Base-by-base conservation (phyloP, 2,113 vertebrate species). In the Datnioides undecimradiatus region DNA sequence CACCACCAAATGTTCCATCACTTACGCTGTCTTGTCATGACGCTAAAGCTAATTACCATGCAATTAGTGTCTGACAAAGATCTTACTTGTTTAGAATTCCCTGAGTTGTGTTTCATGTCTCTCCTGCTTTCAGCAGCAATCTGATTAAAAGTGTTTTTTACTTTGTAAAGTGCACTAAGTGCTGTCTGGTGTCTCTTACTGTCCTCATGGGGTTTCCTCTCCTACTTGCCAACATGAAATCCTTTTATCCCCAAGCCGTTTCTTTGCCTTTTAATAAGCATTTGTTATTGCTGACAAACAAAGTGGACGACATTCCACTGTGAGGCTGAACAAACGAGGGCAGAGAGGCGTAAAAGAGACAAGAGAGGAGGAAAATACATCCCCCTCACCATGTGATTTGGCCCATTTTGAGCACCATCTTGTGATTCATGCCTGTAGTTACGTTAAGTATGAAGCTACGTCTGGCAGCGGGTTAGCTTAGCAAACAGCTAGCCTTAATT, bases 11-110 rank as follows among this genome's bases (percentile, higher is more conserved):
- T 5, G 31, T 31, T n/a, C 51, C 69, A n/a, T 34, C 48, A 36
- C 31, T 64, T 57, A 3, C n/a, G 8, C 29, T 7, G 13, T 54
- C 45, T 17, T 79, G 59, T 63, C 29, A 34, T 21, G 17, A 48
- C 3, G 9, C 76, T 51, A 33, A 58, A 66, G 31, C 60, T 58
- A 58, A 75, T 85, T 65, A 57, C 27, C 33, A 58, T 71, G 77
- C 66, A 82, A 58, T 86, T 74, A 86, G 25, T 27, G 34, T 63
- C 51, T 57, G 58, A 82, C 73, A 76, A 59, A 79, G 73, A 68
- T 71, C 49, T 25, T 7, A 12, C 51, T 71, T 51, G 54, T 80
- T 74, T 48, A 40, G 33, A 36, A 66, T 40, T 65, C 66, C 69
- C 49, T 6, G 29, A 46, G 31, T 49, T 66, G 57, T 51, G 38